phyloP scores from a whole-genome alignment of 2,797 vertebrate genomes.

The Moxostoma hubbsi region DNA sequence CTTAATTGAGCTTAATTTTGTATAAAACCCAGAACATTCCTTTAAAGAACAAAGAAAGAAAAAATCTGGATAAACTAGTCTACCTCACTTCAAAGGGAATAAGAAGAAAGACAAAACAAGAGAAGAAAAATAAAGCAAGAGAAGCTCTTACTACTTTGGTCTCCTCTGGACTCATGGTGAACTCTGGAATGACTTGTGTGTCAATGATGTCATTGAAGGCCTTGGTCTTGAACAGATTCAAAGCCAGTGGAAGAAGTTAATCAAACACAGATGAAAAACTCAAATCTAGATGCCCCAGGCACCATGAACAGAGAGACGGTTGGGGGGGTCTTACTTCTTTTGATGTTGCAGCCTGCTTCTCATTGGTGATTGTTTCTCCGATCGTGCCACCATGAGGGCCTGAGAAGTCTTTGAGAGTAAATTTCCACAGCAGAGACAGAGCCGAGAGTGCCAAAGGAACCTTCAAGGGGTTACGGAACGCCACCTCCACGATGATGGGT shows the following conservation, averaged over 20 bases:
- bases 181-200: constrained; percentile 91
- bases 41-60: too few species aligned
- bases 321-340: constrained; percentile 51
- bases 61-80: too few species aligned
- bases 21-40: too few species aligned
- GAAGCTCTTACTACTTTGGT: constrained; percentile 86
- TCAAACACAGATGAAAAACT: constrained; percentile 10
- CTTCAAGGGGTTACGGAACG: constrained; percentile 93
- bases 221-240: constrained; percentile 67
- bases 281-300: not conserved
- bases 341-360: constrained; percentile 66
- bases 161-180: constrained; percentile 89
- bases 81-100: not conserved
- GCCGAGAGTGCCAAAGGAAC: constrained; percentile 88
- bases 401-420: constrained; percentile 79
- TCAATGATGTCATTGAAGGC: constrained; percentile 79
- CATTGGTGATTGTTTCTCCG: constrained; percentile 80
- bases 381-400: constrained; percentile 69
- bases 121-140: not conserved
- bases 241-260: constrained; percentile 30
- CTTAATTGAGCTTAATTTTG: too few species aligned
- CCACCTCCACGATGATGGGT: constrained; percentile 92
- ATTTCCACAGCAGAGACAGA: constrained; percentile 92
- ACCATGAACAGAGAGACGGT: not conserved
- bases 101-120: too few species aligned